Conservation (phyloP, 2,888 invertebrate genomes). For the Melieria omissa region DNA sequence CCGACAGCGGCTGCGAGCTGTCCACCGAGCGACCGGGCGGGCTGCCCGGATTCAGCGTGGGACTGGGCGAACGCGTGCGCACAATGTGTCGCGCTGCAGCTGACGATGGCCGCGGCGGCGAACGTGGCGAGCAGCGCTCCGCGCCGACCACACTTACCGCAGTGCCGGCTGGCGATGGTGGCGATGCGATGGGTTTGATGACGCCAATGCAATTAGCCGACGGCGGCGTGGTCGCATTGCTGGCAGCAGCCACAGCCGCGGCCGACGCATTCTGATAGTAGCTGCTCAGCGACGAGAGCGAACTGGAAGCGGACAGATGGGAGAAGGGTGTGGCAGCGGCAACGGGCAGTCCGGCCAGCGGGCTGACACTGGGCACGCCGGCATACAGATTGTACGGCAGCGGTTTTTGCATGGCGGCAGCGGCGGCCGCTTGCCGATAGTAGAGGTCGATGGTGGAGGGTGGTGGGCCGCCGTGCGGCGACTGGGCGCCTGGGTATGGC, state of each 20-base stretch:
- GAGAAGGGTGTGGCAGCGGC: constrained; percentile 66
- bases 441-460: constrained; percentile 82
- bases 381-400: constrained; percentile 76
- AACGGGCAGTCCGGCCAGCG: constrained; percentile 60
- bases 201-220: constrained; percentile 30
- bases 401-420: constrained; percentile 87
- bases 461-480: constrained; percentile 68
- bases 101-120: constrained; percentile 37
- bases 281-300: constrained; percentile 70
- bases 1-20: constrained; percentile 64
- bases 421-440: constrained; percentile 83
- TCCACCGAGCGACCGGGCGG: constrained; percentile 66
- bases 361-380: constrained; percentile 64
- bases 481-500: constrained; percentile 72
- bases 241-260: constrained; percentile 44
- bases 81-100: constrained; percentile 29
- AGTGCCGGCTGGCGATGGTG: constrained; percentile 29
- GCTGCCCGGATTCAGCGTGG: constrained; percentile 67
- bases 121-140: constrained; percentile 14
- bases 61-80: constrained; percentile 60
- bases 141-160: constrained; percentile 14
- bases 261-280: constrained; percentile 68
- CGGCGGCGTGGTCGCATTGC: constrained; percentile 26
- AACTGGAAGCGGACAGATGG: constrained; percentile 73
- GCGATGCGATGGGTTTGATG: constrained; percentile 41